Evolutionary conservation across 2,797 vertebrate species (phyloP).

Genomic region (Anas bahamensis): DNA sequence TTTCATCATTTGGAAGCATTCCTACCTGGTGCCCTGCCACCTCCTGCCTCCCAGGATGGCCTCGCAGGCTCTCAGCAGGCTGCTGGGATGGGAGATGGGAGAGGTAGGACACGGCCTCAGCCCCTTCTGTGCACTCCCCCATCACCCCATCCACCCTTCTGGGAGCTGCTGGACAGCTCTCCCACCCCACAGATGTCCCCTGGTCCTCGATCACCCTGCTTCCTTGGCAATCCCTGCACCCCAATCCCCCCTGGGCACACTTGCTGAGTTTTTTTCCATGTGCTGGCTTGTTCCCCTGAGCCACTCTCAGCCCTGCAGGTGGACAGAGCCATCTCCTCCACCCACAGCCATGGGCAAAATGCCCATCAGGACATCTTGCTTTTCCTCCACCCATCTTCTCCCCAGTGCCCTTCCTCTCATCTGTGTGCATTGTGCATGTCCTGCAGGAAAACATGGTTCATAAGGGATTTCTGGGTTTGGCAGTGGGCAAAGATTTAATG

Average conservation of each 20-base stretch:
- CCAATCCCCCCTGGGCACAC: background rate
- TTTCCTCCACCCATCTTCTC: background rate
- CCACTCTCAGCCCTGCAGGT: background rate
- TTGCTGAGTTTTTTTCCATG: background rate
- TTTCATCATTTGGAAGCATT: background rate
- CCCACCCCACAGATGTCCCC: background rate
- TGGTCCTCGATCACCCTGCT: background rate
- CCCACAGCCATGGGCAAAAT: background rate
- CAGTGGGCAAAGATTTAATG: rapidly evolving
- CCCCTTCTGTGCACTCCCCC: rapidly evolving
- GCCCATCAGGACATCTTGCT: background rate
- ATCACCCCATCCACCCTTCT: background rate
- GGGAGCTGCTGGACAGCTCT: background rate
- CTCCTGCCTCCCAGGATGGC: background rate
- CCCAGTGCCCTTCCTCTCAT: background rate
- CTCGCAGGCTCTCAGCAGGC: background rate
- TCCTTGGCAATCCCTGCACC: rapidly evolving
- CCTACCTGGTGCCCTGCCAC: rapidly evolving
- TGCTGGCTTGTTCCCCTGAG: background rate
- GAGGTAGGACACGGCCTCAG: background rate
- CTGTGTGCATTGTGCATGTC: rapidly evolving
- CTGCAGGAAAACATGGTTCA: background rate
- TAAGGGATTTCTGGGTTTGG: background rate
- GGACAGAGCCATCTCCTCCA: background rate
- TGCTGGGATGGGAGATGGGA: background rate